Percentiles rank a stretch among this genome's conserved stretches.
Evolutionary conservation across 1,140 invertebrate genomes (phyloP).

Genomic region (Oncopodura yosiiana): DNA sequence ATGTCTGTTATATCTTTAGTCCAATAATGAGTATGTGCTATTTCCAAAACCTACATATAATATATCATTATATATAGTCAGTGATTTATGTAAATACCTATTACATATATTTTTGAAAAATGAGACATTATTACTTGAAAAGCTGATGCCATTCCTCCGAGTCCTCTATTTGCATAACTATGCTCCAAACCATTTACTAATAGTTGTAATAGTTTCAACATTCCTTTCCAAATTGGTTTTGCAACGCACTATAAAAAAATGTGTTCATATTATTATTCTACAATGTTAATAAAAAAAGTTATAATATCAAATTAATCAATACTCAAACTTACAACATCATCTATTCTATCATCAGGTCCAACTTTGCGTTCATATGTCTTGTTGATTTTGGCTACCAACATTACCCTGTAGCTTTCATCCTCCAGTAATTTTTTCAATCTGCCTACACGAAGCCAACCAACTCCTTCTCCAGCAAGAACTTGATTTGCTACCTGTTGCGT

Average conservation of each 20-base stretch:
- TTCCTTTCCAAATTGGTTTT: conserved; percentile 89
- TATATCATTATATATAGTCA: not conserved
- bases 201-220: conserved; percentile 82
- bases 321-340: conserved; percentile 76
- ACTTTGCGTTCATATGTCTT: conserved; percentile 87
- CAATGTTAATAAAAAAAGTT: not conserved
- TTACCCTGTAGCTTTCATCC: conserved; percentile 94
- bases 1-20: conserved; percentile 65
- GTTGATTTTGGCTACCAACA: conserved; percentile 90
- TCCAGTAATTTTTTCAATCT: conserved; percentile 95
- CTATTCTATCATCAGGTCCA: conserved; percentile 89
- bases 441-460: conserved; percentile 92
- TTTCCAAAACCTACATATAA: conserved; percentile 29
- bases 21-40: conserved; percentile 95
- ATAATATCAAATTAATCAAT: not conserved
- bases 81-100: not conserved
- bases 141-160: conserved; percentile 93
- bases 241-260: conserved; percentile 60
- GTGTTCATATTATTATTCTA: not conserved
- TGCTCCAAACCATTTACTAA: conserved; percentile 81
- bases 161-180: conserved; percentile 84
- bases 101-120: not conserved
- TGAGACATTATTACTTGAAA: conserved; percentile 73
- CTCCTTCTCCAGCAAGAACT: conserved; percentile 88
- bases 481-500: conserved; percentile 65